Evolutionary conservation across 2,797 vertebrate genomes (phyloP).

Genomic region (Threskiornis aethiopicus): DNA sequence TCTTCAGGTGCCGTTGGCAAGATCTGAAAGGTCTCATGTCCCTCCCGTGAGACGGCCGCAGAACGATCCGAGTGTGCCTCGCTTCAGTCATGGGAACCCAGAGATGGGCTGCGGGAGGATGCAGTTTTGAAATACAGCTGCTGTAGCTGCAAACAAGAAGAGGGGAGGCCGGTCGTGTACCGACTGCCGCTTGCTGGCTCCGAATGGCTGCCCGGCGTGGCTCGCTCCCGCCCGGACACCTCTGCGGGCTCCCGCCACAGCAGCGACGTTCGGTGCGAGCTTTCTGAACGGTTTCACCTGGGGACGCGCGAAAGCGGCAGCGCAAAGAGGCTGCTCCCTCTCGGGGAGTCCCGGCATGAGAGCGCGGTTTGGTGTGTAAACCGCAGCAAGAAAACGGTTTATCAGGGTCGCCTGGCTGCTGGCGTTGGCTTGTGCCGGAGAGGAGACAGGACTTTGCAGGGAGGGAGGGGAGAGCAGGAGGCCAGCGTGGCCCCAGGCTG

Average conservation of each 20-base stretch:
- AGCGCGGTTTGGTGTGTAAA: rapidly evolving
- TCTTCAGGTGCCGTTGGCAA: slow-evolving; percentile 2
- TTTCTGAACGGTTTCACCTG: background rate
- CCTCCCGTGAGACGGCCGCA: background rate
- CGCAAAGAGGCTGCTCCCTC: background rate
- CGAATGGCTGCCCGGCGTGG: background rate
- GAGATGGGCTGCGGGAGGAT: background rate
- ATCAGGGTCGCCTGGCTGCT: background rate
- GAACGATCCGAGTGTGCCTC: background rate
- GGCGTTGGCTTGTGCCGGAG: background rate
- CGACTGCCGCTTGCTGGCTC: background rate
- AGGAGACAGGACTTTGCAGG: background rate
- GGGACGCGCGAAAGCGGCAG: rapidly evolving
- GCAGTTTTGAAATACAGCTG: background rate
- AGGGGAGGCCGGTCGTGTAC: background rate
- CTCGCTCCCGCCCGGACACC: background rate
- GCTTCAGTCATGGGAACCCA: background rate
- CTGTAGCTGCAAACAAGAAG: background rate
- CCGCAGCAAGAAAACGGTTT: rapidly evolving
- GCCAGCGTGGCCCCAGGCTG: rapidly evolving
- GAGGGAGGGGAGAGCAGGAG: background rate
- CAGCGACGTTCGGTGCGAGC: background rate
- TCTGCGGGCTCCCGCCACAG: background rate
- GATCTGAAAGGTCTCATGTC: background rate
- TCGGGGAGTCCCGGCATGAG: rapidly evolving